Base-by-base conservation (phyloP, 2,113 vertebrate genomes). In the Psophia crepitans region DNA sequence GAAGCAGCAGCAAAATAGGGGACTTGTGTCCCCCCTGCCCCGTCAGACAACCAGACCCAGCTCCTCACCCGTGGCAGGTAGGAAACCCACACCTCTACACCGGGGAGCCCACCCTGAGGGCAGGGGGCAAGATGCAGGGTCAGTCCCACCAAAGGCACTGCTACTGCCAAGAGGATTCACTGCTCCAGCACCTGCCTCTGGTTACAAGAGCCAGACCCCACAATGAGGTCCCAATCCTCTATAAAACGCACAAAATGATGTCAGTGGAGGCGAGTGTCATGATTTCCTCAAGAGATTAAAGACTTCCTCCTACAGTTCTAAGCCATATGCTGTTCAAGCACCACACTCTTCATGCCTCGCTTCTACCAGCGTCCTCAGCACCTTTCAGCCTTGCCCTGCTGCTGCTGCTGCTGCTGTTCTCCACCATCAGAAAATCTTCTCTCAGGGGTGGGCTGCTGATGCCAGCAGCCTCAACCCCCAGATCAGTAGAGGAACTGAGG, bases 1-100 rank as follows among this genome's bases (percentile, higher is more conserved):
- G 61, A 60, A 53, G 20, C 24, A 32, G 32, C 32, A 66, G 39
- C 33, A 82, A 68, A 64, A 51, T 7, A 48, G 0, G 16, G n/a
- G 20, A 39, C 28, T 39, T 0, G 0, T 33, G 22, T 22, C 24
- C 49, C 26, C 49, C 6, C 28, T 2, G 11, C 21, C 15, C 15
- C 32, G 1, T 16, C 27, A 19, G 37, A 24, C 23, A 44, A 39
- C 37, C 64, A 46, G 9, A 46, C 15, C 24, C 33, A 64, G 41
- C 43, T 70, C 49, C 68, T 65, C 9, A 32, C 33, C 32, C 13
- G 13, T 1, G 1, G 44, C n/a, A 84, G 44, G 61, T 3, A 53
- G 56, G 61, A 64, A 58, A 58, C 23, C 17, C 39, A 60, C 21
- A 22, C 33, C 41, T 44, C 32, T 30, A 84, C 7, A 27, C 3